Conservation (phyloP, 37 sponge, comb jelly and placozoan species). For the Chondrilla cf. caribensis region DNA sequence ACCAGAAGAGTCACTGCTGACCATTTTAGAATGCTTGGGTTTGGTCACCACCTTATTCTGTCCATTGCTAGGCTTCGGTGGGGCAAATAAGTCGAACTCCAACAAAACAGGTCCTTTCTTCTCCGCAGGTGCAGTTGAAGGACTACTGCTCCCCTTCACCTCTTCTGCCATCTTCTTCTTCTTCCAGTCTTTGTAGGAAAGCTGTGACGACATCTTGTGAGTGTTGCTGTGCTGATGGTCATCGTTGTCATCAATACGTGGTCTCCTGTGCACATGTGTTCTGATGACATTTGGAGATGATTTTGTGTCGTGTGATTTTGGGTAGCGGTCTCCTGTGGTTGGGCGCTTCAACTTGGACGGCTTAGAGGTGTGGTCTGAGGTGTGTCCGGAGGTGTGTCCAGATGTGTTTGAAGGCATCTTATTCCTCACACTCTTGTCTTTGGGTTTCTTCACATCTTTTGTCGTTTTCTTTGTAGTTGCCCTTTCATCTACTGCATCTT, state of each 20-base stretch:
- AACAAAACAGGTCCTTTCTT: not conserved
- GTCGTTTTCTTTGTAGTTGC: not conserved
- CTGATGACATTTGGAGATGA: too few species aligned
- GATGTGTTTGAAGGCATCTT: too few species aligned
- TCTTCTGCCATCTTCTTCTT: not conserved
- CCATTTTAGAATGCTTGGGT: too few species aligned
- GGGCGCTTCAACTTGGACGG: too few species aligned
- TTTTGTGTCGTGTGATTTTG: too few species aligned
- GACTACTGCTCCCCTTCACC: not conserved
- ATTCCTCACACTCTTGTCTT: not conserved
- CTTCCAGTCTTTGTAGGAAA: conserved; percentile 9
- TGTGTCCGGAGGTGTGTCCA: too few species aligned
- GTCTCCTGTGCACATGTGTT: not conserved
- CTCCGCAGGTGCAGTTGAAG: not conserved
- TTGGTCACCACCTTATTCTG: too few species aligned
- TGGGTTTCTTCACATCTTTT: not conserved
- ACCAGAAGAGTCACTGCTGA: too few species aligned
- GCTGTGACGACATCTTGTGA: not conserved
- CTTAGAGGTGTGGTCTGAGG: too few species aligned
- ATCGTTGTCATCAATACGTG: not conserved
- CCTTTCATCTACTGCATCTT: not conserved
- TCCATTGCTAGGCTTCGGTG: not conserved
- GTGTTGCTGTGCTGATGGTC: not conserved
- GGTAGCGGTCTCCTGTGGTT: too few species aligned
- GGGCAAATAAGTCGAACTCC: conserved; percentile 10